These are phyloP conservation scores for Sander vitreus DNA, from an alignment of 2,113 vertebrate genomes.

Conservation along the genomic window DNA sequence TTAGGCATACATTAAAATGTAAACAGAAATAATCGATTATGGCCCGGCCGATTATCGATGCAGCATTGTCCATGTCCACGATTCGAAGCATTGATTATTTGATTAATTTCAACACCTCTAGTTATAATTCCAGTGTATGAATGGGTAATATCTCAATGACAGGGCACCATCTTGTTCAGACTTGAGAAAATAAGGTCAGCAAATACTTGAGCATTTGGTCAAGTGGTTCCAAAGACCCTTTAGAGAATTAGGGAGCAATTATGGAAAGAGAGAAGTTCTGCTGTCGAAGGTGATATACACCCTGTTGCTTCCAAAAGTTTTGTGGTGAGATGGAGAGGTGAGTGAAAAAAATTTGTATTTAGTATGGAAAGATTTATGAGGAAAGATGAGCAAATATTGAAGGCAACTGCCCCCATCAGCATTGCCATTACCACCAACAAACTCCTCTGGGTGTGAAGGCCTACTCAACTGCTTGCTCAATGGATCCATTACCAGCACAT, in stretches of 20 bases:
- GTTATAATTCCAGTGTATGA: slow-evolving; percentile 13
- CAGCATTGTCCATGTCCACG: too few relatives aligned
- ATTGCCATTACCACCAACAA: slow-evolving; percentile 72
- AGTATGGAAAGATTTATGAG: slow-evolving; percentile 62
- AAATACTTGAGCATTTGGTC: slow-evolving; percentile 59
- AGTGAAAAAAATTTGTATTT: slow-evolving; percentile 39
- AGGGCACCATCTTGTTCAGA: slow-evolving; percentile 32
- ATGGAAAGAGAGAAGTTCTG: slow-evolving; percentile 24
- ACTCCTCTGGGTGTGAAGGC: slow-evolving; percentile 75
- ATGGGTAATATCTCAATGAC: slow-evolving; percentile 41
- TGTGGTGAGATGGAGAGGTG: slow-evolving; percentile 42
- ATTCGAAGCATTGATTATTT: too few relatives aligned
- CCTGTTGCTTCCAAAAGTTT: slow-evolving; percentile 23
- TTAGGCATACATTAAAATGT: too few relatives aligned
- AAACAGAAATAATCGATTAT: too few relatives aligned
- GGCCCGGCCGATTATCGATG: too few relatives aligned
- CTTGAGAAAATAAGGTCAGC: slow-evolving; percentile 12
- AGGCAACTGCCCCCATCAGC: slow-evolving; percentile 55
- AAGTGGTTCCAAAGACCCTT: slow-evolving; percentile 46
- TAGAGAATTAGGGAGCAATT: slow-evolving; percentile 17
- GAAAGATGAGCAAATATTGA: slow-evolving; percentile 57
- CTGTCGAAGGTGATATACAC: slow-evolving; percentile 35
- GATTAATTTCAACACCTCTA: too few relatives aligned
- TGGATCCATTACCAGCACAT: slow-evolving; percentile 79
- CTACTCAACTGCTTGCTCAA: slow-evolving; percentile 59